Evolutionary conservation across 2,797 vertebrate species (phyloP).

Genomic region (Phalanger gymnotis): DNA sequence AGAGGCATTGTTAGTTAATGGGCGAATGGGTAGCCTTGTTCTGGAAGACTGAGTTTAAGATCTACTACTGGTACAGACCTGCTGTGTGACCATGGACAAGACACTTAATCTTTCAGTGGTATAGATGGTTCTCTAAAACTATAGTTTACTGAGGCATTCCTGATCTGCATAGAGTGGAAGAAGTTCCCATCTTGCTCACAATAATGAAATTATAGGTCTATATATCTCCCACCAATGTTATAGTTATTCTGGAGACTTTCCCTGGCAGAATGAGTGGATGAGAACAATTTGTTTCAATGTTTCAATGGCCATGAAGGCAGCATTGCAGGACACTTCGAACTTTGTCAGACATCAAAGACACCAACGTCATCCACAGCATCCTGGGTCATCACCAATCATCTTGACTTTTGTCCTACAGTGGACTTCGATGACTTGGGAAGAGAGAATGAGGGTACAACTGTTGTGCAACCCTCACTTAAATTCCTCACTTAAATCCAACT

Average conservation of each 20-base stretch:
- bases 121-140: not conserved
- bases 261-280: not conserved
- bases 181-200: not conserved
- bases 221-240: not conserved
- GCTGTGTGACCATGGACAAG: not conserved
- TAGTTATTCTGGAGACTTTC: not conserved
- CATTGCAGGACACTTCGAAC: not conserved
- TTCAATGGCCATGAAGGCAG: not conserved
- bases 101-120: not conserved
- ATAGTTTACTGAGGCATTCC: not conserved
- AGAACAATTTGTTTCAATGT: not conserved
- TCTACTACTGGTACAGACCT: not conserved
- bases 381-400: not conserved
- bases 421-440: not conserved
- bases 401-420: not conserved
- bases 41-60: not conserved
- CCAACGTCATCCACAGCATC: not conserved
- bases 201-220: not conserved
- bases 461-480: not conserved
- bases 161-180: not conserved
- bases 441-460: not conserved
- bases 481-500: not conserved
- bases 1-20: not conserved
- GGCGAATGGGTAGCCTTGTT: not conserved
- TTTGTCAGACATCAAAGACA: not conserved